phyloP scores from a whole-genome alignment of 2,888 invertebrate species.

The Endotricha flammealis region DNA sequence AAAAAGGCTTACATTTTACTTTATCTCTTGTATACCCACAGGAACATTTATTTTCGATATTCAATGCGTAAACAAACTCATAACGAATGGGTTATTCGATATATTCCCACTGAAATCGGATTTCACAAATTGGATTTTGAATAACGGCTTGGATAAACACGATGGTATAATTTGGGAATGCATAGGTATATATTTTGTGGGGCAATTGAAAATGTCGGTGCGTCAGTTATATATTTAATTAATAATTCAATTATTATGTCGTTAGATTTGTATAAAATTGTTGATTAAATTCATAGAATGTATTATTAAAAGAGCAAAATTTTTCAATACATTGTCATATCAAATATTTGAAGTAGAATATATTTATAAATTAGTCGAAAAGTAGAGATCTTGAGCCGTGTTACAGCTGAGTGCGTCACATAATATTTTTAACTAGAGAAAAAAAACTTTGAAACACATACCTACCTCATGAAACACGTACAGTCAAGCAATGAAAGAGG shows the following conservation, averaged over 20 bases:
- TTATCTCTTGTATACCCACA: conserved; percentile 10
- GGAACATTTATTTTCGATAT: conserved; percentile 26
- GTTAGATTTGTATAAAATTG: conserved; percentile 47
- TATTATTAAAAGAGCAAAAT: too few species aligned
- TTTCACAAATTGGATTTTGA: conserved; percentile 69
- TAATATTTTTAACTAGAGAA: too few species aligned
- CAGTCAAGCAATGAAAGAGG: too few species aligned
- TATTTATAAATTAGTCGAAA: too few species aligned
- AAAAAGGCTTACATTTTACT: conserved; percentile 20
- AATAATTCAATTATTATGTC: conserved; percentile 53
- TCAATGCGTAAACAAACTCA: conserved; percentile 49
- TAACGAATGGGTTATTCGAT: conserved; percentile 58
- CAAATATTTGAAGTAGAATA: too few species aligned
- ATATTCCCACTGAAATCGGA: conserved; percentile 55
- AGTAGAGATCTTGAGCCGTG: too few species aligned
- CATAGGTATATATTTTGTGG: conserved; percentile 26
- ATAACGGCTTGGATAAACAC: conserved; percentile 49
- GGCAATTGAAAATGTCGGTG: conserved; percentile 14
- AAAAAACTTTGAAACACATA: too few species aligned
- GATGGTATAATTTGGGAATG: conserved; percentile 34
- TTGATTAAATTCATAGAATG: too few species aligned
- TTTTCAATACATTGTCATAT: too few species aligned
- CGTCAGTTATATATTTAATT: conserved; percentile 42
- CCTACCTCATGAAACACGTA: too few species aligned
- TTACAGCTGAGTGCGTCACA: too few species aligned